Evolutionary conservation across 2,888 invertebrate species (phyloP).

Genomic region (Hyppa rectilinea): DNA sequence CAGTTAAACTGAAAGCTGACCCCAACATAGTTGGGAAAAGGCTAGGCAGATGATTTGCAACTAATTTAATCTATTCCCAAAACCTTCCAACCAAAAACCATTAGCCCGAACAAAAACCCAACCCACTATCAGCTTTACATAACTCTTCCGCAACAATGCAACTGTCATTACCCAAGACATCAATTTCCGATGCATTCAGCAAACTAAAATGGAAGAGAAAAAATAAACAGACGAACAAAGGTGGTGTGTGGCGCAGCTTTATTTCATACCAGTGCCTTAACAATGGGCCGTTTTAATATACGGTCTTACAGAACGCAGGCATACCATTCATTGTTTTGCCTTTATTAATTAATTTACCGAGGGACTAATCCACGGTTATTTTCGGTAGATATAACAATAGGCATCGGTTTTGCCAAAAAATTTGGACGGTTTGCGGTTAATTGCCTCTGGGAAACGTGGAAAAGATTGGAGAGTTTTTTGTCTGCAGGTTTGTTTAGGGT

Average conservation of each 20-base stretch:
- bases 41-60: too few species aligned
- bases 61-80: background rate
- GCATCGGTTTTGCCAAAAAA: constrained; percentile 59
- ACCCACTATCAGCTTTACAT: constrained; percentile 24
- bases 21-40: too few species aligned
- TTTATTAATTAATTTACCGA: constrained; percentile 76
- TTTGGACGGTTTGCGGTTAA: constrained; percentile 58
- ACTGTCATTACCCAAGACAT: constrained; percentile 59
- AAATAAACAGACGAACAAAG: constrained; percentile 58
- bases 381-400: constrained; percentile 67
- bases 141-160: constrained; percentile 55
- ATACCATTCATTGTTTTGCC: constrained; percentile 74
- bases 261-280: constrained; percentile 66
- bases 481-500: constrained; percentile 24
- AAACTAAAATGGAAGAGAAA: constrained; percentile 62
- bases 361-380: constrained; percentile 72
- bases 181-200: constrained; percentile 67
- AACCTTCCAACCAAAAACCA: constrained; percentile 12
- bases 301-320: constrained; percentile 63
- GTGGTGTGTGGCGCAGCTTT: constrained; percentile 65
- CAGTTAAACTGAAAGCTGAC: too few species aligned
- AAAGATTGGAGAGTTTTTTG: constrained; percentile 34
- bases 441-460: constrained; percentile 55
- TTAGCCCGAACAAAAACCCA: constrained; percentile 17
- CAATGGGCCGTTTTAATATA: constrained; percentile 75